Evolutionary conservation across 2,797 vertebrate species (phyloP).

Genomic region (Pteronotus mesoamericanus): DNA sequence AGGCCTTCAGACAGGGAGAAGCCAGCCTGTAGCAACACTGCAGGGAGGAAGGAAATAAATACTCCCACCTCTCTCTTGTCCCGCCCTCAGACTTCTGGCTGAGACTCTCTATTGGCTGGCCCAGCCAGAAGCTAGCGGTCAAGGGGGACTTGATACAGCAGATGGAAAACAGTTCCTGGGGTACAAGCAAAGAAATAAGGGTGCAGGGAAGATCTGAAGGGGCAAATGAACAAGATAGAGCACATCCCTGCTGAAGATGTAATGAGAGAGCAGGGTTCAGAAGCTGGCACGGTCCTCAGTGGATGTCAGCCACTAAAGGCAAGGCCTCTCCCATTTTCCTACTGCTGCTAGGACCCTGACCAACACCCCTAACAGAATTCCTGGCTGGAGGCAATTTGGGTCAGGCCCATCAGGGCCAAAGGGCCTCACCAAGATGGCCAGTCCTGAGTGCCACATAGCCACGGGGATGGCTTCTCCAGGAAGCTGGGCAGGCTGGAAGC

Average conservation of each 20-base stretch:
- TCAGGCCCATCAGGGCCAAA: not conserved
- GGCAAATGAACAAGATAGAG: accelerated
- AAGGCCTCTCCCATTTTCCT: accelerated
- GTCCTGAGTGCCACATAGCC: not conserved
- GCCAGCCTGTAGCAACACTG: not conserved
- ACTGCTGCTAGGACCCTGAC: not conserved
- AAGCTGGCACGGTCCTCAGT: accelerated
- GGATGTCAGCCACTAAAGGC: accelerated
- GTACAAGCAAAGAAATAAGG: not conserved
- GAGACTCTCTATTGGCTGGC: not conserved
- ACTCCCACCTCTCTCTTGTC: not conserved
- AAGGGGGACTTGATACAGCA: not conserved
- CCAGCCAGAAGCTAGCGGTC: too few species aligned
- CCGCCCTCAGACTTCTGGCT: not conserved
- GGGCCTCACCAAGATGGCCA: not conserved
- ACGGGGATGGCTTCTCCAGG: not conserved
- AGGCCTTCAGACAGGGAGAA: not conserved
- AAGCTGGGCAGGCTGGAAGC: not conserved
- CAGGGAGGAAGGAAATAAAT: not conserved
- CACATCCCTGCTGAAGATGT: not conserved
- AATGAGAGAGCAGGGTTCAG: not conserved
- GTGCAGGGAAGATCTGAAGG: not conserved
- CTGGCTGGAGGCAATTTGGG: not conserved
- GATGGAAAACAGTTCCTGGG: not conserved
- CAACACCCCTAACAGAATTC: too few species aligned